Conservation (phyloP, 2,888 invertebrate species). For the Matsumyia berberina region DNA sequence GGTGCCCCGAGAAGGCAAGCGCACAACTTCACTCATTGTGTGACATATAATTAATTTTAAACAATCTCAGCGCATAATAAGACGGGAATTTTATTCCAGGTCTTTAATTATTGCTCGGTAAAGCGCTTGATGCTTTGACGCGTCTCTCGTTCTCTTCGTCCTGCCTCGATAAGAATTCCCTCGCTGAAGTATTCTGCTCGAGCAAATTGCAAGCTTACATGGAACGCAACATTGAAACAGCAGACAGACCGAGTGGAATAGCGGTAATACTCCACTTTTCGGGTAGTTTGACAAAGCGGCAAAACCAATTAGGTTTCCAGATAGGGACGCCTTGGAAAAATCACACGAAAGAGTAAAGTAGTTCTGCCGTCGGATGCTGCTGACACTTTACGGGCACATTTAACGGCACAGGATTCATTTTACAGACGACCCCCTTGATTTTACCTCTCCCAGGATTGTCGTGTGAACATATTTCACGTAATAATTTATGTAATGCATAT, state of each 20-base stretch:
- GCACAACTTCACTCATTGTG: slow-evolving; percentile 38
- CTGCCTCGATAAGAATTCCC: neutral
- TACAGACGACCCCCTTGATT: slow-evolving; percentile 37
- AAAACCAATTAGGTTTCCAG: slow-evolving; percentile 71
- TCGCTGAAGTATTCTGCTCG: slow-evolving; percentile 6
- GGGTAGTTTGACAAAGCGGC: slow-evolving; percentile 73
- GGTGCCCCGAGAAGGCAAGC: neutral
- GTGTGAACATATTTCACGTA: slow-evolving; percentile 68
- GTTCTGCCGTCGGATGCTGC: slow-evolving; percentile 17
- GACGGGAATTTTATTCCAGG: slow-evolving; percentile 49
- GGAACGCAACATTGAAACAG: slow-evolving; percentile 43
- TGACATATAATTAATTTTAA: slow-evolving; percentile 75
- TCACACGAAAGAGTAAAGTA: neutral
- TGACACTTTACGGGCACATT: slow-evolving; percentile 48
- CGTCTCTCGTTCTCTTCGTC: slow-evolving; percentile 10
- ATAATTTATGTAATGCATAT: slow-evolving; percentile 71
- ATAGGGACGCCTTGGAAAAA: slow-evolving; percentile 35
- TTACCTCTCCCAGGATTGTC: slow-evolving; percentile 45
- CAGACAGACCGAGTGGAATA: slow-evolving; percentile 29
- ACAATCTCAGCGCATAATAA: slow-evolving; percentile 72
- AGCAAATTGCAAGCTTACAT: slow-evolving; percentile 43
- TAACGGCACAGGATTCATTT: slow-evolving; percentile 39
- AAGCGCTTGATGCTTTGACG: slow-evolving; percentile 47
- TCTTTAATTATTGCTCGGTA: slow-evolving; percentile 63
- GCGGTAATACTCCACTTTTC: slow-evolving; percentile 53